Evolutionary conservation across 2,113 vertebrate species (phyloP).

Genomic region (Paradoxurus hermaphroditus): DNA sequence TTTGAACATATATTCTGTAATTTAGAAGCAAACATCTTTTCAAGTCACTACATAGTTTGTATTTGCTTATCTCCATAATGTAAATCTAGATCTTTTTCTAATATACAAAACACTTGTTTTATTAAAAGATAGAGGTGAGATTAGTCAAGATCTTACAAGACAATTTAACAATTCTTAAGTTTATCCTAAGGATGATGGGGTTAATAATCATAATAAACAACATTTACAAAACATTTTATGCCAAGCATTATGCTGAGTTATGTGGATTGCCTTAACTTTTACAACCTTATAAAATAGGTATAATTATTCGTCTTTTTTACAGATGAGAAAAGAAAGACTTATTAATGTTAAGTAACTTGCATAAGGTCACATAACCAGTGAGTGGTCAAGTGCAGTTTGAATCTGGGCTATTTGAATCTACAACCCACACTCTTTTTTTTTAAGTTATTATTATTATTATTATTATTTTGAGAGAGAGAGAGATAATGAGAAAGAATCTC

Average conservation of each 20-base stretch:
- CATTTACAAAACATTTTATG: neutral
- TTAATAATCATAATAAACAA: neutral
- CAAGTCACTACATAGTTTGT: constrained; percentile 7
- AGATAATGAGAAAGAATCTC: too few species aligned
- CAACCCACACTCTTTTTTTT: neutral
- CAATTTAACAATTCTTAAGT: neutral
- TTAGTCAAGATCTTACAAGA: neutral
- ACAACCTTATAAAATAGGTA: neutral
- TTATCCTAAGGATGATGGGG: neutral
- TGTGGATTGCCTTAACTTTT: neutral
- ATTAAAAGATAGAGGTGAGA: neutral
- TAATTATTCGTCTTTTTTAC: neutral
- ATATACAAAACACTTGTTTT: neutral
- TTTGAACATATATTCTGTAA: neutral
- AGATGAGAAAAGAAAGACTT: neutral
- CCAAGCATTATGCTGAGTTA: neutral
- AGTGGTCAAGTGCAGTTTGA: neutral
- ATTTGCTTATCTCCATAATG: neutral
- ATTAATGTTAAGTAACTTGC: neutral
- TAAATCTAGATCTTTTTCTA: neutral
- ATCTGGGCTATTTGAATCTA: neutral
- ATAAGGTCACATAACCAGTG: neutral
- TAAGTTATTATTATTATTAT: too few species aligned
- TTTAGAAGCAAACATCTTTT: neutral
- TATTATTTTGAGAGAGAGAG: too few species aligned